A percentile compares a stretch with the other conserved stretches of the same genome.
phyloP scores from a whole-genome alignment of 35 echinoderm and acorn worm genomes.

The Lytechinus pictus region DNA sequence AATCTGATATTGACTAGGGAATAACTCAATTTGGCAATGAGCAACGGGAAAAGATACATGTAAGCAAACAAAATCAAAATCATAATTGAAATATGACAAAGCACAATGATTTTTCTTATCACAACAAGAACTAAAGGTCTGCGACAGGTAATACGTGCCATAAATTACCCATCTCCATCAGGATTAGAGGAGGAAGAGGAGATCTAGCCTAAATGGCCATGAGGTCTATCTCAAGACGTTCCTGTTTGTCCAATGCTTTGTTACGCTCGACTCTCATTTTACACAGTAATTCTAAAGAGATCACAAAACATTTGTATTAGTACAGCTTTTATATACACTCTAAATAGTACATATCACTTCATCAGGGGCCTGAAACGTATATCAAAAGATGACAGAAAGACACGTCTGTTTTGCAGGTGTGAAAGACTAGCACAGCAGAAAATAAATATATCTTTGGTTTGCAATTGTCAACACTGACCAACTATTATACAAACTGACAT shows the following conservation, averaged over 20 bases:
- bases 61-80: not conserved
- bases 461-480: no score
- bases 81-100: not conserved
- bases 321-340: not conserved
- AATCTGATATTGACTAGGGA: not conserved
- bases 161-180: conserved; percentile 6
- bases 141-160: not conserved
- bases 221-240: conserved; percentile 17
- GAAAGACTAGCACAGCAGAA: no score
- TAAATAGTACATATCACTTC: not conserved
- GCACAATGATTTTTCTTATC: conserved; percentile 3
- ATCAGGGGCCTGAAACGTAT: not conserved
- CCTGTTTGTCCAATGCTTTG: conserved; percentile 5
- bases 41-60: not conserved
- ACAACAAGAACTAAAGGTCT: not conserved
- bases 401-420: no score
- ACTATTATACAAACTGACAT: no score
- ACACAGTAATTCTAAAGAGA: not conserved
- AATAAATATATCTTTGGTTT: no score
- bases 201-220: not conserved
- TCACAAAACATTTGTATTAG: not conserved
- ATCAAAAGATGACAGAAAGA: no score
- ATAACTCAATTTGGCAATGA: not conserved
- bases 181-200: not conserved
- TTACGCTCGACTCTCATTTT: not conserved